These are phyloP conservation scores for Parnassius glacialis DNA, from an alignment of 2,888 invertebrate species.

Conservation along the genomic window DNA sequence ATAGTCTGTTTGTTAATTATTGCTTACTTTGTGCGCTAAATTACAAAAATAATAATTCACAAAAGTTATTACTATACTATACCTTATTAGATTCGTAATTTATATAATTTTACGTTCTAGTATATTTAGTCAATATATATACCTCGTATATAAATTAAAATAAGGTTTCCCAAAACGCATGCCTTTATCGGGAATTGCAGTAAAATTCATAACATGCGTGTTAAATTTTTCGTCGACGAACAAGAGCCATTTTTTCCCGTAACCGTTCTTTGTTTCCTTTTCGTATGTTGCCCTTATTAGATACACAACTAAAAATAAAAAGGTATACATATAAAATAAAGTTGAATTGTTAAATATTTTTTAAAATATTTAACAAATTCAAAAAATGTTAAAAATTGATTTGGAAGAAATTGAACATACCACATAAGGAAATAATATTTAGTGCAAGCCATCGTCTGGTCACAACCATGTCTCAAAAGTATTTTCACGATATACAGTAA, in stretches of 20 bases:
- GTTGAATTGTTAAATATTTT: background rate
- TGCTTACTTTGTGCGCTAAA: too few species aligned
- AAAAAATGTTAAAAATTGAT: too few species aligned
- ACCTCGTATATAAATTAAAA: constrained; percentile 74
- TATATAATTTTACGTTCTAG: too few species aligned
- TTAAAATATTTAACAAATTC: too few species aligned
- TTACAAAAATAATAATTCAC: too few species aligned
- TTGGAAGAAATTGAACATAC: constrained; percentile 6
- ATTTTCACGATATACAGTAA: background rate
- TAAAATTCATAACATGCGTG: constrained; percentile 60
- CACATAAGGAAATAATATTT: constrained; percentile 2
- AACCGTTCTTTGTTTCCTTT: constrained; percentile 48
- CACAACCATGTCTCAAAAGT: constrained; percentile 4
- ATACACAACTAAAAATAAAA: constrained; percentile 9
- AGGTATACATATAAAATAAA: background rate
- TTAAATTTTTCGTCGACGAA: constrained; percentile 68
- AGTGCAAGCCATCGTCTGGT: background rate
- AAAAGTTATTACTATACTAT: too few species aligned
- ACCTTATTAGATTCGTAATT: too few species aligned
- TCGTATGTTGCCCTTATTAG: constrained; percentile 29
- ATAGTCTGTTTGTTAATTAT: too few species aligned
- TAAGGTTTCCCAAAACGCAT: constrained; percentile 59
- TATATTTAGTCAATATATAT: constrained; percentile 16
- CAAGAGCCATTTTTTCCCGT: constrained; percentile 71
- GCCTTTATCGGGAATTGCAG: constrained; percentile 49